Percentiles rank a stretch among this genome's conserved stretches.
phyloP scores from a whole-genome alignment of 2,888 invertebrate species.

The Tanytarsus gracilentus region DNA sequence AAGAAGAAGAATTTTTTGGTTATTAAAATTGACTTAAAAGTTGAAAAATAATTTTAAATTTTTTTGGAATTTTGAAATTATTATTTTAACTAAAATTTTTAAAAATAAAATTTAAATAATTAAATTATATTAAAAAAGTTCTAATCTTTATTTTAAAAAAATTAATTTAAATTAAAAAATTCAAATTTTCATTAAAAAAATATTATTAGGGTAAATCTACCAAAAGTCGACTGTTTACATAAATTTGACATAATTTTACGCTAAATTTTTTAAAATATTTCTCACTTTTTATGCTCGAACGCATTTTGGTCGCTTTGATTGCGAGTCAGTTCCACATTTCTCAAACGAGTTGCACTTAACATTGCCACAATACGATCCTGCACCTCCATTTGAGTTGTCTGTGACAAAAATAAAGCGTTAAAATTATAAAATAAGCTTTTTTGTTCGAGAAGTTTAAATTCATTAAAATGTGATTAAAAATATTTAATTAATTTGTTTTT shows the following conservation, averaged over 20 bases:
- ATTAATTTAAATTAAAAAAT: too few species aligned
- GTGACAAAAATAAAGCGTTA: slow-evolving; percentile 31
- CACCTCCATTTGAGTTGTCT: slow-evolving; percentile 42
- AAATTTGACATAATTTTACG: too few species aligned
- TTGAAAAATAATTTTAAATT: background rate
- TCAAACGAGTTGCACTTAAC: slow-evolving; percentile 58
- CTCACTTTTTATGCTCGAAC: slow-evolving; percentile 46
- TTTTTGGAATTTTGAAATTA: background rate
- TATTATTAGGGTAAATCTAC: too few species aligned
- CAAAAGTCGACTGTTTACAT: too few species aligned
- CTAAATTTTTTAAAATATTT: background rate
- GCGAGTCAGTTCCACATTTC: slow-evolving; percentile 56
- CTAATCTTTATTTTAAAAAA: too few species aligned
- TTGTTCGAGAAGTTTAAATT: too few species aligned
- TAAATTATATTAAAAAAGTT: too few species aligned
- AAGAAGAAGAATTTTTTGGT: background rate
- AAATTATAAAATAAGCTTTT: background rate
- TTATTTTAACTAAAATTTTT: background rate
- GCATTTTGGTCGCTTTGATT: slow-evolving; percentile 58
- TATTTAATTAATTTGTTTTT: too few species aligned
- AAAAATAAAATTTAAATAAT: background rate
- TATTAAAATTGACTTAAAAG: background rate
- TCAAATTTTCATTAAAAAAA: too few species aligned
- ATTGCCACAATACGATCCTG: slow-evolving; percentile 58
- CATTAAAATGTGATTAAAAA: too few species aligned